Conservation (phyloP, 2,113 vertebrate genomes). For the Uria lomvia region DNA sequence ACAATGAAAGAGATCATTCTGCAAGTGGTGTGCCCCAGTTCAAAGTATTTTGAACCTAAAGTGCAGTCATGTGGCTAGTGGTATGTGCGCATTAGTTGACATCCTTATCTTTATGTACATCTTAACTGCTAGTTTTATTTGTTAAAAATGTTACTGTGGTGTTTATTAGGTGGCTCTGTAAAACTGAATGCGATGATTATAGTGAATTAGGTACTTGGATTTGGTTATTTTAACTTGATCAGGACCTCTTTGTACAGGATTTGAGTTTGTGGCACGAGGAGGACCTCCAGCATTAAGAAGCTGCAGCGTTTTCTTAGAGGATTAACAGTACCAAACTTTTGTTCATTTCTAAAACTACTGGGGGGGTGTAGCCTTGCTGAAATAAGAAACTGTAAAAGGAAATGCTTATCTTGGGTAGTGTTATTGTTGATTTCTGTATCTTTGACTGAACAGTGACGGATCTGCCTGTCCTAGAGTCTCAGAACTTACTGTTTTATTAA, state of each 20-base stretch:
- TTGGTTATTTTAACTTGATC: neutral
- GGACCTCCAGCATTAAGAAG: neutral
- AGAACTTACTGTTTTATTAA: neutral
- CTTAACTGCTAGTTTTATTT: neutral
- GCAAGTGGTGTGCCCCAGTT: neutral
- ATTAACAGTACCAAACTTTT: neutral
- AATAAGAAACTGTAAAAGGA: neutral
- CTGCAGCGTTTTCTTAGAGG: neutral
- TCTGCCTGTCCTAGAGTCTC: neutral
- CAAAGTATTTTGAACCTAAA: neutral
- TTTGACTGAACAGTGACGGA: neutral
- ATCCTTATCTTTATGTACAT: rapidly evolving
- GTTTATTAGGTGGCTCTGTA: neutral
- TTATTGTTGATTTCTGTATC: neutral
- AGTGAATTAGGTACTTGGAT: neutral
- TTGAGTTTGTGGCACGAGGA: neutral
- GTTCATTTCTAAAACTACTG: neutral
- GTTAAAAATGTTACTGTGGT: neutral
- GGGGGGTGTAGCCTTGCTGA: neutral
- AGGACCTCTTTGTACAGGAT: neutral
- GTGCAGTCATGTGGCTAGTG: neutral
- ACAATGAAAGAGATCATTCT: neutral
- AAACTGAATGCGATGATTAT: neutral
- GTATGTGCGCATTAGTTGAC: neutral
- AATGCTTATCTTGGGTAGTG: neutral